A percentile compares a stretch with the other conserved stretches of the same genome.
These are phyloP conservation scores for Halcyon chelicuti DNA, from an alignment of 2,797 vertebrate genomes.

Conservation along the genomic window DNA sequence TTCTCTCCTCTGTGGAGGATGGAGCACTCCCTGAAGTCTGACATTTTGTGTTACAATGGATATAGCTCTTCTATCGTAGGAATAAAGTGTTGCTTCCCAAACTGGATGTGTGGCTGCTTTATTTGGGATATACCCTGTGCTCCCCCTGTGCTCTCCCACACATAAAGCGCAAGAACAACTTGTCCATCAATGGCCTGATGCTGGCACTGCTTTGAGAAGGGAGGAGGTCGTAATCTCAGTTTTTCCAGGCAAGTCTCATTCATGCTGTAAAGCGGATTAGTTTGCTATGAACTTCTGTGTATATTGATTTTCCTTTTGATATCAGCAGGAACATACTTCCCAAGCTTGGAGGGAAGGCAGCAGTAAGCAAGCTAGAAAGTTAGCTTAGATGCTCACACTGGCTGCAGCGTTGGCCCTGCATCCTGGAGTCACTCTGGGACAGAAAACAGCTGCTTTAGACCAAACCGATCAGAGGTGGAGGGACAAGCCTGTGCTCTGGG, in stretches of 20 bases:
- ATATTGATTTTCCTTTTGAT: not conserved
- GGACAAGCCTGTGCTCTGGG: accelerated
- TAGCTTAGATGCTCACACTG: not conserved
- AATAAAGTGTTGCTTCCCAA: conserved; percentile 52
- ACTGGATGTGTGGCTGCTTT: not conserved
- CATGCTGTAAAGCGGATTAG: not conserved
- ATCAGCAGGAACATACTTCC: not conserved
- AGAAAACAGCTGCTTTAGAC: not conserved
- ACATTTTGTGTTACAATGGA: not conserved
- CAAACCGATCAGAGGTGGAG: not conserved
- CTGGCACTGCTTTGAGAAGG: not conserved
- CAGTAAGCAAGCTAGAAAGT: not conserved
- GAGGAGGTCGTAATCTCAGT: not conserved
- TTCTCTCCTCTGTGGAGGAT: not conserved
- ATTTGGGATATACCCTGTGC: not conserved
- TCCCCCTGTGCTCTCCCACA: not conserved
- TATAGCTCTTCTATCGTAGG: not conserved
- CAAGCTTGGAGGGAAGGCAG: not conserved
- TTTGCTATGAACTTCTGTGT: not conserved
- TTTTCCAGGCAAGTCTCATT: not conserved
- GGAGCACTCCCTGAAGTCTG: not conserved
- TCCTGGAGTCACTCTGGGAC: not conserved
- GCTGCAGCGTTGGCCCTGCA: not conserved
- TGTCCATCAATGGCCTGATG: not conserved
- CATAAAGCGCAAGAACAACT: not conserved